Evolutionary conservation across 2,113 vertebrate species (phyloP).

Genomic region (Lontra canadensis): DNA sequence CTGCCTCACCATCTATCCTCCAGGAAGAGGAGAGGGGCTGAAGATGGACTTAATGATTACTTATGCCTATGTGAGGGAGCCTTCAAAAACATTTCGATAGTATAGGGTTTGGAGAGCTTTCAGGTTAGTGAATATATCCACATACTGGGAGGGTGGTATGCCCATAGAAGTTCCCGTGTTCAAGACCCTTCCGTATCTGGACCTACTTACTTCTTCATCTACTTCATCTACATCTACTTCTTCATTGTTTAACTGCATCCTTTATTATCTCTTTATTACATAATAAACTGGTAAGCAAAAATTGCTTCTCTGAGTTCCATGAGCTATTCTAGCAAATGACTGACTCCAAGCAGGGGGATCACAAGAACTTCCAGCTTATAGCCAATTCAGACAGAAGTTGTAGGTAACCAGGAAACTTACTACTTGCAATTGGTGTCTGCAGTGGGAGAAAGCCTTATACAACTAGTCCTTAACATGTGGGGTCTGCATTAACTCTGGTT

Average conservation of each 20-base stretch:
- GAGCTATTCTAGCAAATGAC: not conserved
- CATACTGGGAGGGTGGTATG: not conserved
- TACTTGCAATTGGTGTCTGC: not conserved
- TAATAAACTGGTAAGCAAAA: not conserved
- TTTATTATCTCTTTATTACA: not conserved
- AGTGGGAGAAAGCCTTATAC: not conserved
- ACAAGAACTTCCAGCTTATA: not conserved
- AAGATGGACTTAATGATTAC: not conserved
- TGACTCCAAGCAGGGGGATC: not conserved
- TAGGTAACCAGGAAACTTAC: not conserved
- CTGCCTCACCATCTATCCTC: not conserved
- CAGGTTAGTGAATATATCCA: not conserved
- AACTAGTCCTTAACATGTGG: not conserved
- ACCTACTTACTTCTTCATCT: not conserved
- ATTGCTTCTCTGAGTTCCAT: not conserved
- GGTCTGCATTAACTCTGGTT: not conserved
- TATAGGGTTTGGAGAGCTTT: not conserved
- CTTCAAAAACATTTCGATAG: not conserved
- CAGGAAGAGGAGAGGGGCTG: not conserved
- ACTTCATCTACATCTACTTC: too few species aligned
- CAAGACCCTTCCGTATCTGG: not conserved
- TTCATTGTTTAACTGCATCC: not conserved
- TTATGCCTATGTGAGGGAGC: not conserved
- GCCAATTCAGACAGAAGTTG: not conserved
- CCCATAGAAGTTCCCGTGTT: not conserved